Conservation (phyloP, 1,140 invertebrate genomes). For the Condylostylus longicornis region DNA sequence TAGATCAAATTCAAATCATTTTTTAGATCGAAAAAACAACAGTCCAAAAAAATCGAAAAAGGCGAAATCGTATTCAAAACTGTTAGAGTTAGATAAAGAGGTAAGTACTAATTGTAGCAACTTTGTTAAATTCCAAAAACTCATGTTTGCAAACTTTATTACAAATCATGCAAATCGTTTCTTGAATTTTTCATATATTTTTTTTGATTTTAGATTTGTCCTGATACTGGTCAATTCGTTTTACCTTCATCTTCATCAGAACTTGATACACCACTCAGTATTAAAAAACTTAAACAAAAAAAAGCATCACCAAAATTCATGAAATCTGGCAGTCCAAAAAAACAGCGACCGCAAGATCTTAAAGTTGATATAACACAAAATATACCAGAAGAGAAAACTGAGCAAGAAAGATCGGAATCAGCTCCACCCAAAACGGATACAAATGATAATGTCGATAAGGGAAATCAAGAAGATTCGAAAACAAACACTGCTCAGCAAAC, state of each 20-base stretch:
- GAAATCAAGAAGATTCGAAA: constrained; percentile 11
- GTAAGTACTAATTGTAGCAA: constrained; percentile 11
- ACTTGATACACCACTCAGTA: constrained; percentile 25
- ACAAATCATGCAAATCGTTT: too few relatives aligned
- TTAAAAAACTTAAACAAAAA: constrained; percentile 27
- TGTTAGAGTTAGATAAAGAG: constrained; percentile 36
- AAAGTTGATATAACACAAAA: constrained; percentile 4
- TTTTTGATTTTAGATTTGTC: constrained; percentile 16
- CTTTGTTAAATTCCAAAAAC: too few relatives aligned
- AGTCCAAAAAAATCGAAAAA: constrained; percentile 35
- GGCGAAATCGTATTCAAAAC: constrained; percentile 37
- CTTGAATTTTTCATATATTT: too few relatives aligned
- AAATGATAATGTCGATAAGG: constrained; percentile 11
- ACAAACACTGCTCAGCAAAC: constrained; percentile 2
- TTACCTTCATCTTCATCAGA: constrained; percentile 22
- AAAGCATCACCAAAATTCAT: constrained; percentile 17
- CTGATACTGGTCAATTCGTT: constrained; percentile 20
- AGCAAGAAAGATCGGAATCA: constrained; percentile 19
- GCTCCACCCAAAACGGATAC: constrained; percentile 16
- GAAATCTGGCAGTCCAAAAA: constrained; percentile 22
- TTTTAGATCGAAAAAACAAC: constrained; percentile 32
- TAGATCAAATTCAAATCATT: constrained; percentile 33
- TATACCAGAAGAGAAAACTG: constrained; percentile 4
- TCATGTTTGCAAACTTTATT: too few relatives aligned
- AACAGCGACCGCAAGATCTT: constrained; percentile 21